These are phyloP conservation scores for Corticium candelabrum DNA, from an alignment of 37 sponge, comb jelly and placozoan genomes.

Conservation along the genomic window DNA sequence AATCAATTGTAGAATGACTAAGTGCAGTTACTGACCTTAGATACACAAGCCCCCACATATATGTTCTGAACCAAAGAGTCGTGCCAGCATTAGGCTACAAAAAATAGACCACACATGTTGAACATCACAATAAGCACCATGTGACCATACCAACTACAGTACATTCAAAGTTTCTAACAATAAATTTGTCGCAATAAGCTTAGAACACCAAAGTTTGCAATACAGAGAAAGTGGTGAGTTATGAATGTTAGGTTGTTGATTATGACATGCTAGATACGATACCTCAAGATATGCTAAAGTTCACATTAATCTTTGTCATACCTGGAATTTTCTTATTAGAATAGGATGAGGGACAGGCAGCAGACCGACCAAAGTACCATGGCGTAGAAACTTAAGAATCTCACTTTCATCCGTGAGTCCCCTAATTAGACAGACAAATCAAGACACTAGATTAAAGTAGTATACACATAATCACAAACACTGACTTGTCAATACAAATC, in stretches of 20 bases:
- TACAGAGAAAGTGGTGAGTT: not conserved
- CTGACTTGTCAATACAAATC: constrained; percentile 85
- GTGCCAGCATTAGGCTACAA: constrained; percentile 70
- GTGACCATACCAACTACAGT: too few species aligned
- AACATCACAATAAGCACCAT: too few species aligned
- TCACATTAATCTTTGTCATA: constrained; percentile 1
- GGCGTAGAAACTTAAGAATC: constrained; percentile 81
- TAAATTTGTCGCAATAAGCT: too few species aligned
- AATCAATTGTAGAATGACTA: not conserved
- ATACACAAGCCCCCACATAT: constrained; percentile 92
- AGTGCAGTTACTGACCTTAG: constrained; percentile 53
- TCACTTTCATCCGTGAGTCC: constrained; percentile 58
- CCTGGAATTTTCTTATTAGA: constrained; percentile 91
- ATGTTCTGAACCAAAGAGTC: constrained; percentile 83
- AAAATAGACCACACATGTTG: too few species aligned
- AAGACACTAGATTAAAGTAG: not conserved
- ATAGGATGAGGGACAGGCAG: constrained; percentile 96
- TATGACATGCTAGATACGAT: not conserved
- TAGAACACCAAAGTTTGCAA: constrained; percentile 3
- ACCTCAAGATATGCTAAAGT: not conserved
- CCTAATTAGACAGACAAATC: not conserved
- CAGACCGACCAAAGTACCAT: constrained; percentile 90
- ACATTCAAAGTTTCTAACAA: too few species aligned
- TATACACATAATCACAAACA: not conserved
- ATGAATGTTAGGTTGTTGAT: not conserved